phyloP scores from a whole-genome alignment of 2,888 invertebrate genomes.

The Melinaea marsaeus region DNA sequence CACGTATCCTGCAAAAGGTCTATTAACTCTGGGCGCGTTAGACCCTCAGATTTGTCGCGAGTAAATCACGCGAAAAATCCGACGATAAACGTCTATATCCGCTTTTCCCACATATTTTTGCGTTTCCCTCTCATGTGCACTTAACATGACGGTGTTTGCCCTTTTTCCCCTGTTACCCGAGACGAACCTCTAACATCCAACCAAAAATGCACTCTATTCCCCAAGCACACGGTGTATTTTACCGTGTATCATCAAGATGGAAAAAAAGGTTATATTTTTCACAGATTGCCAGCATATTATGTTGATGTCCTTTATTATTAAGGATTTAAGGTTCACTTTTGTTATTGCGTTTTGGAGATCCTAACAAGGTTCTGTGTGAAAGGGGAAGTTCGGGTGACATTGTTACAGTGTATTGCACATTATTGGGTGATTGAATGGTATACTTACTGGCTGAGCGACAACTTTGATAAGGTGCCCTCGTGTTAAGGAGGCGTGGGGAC shows the following conservation, averaged over 20 bases:
- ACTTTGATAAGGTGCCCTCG: conserved; percentile 70
- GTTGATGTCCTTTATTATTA: background rate
- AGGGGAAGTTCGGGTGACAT: conserved; percentile 66
- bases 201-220: conserved; percentile 34
- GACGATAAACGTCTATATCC: conserved; percentile 77
- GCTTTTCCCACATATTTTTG: conserved; percentile 77
- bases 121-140: conserved; percentile 77
- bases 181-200: conserved; percentile 35
- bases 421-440: conserved; percentile 76
- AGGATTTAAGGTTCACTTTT: conserved; percentile 36
- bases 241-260: conserved; percentile 25
- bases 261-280: conserved; percentile 59
- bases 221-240: conserved; percentile 14
- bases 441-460: conserved; percentile 66
- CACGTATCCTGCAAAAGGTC: conserved; percentile 37
- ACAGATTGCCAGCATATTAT: conserved; percentile 24
- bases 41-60: conserved; percentile 71
- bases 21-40: conserved; percentile 48
- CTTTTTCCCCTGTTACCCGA: conserved; percentile 60
- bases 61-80: conserved; percentile 77
- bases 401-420: conserved; percentile 77
- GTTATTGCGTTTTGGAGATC: background rate
- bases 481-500: conserved; percentile 45
- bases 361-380: conserved; percentile 36
- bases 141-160: conserved; percentile 77